Evolutionary conservation across 2,888 invertebrate species (phyloP).

Genomic region (Lithophane leautieri): DNA sequence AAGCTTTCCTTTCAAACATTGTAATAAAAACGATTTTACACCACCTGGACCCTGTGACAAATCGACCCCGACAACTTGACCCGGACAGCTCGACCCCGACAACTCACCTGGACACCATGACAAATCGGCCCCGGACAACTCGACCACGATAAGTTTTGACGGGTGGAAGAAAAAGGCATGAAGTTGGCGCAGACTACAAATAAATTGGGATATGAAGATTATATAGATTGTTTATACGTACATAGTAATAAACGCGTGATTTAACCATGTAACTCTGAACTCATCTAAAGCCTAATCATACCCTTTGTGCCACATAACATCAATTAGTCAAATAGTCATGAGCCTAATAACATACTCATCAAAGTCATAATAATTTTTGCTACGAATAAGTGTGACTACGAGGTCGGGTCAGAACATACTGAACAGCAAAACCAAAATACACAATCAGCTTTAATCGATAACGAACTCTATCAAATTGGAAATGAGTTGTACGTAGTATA

Average conservation of each 20-base stretch:
- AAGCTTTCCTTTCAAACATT: background rate
- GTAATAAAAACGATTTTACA: background rate
- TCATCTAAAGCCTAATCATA: background rate
- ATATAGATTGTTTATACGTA: background rate
- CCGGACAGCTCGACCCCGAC: too few relatives aligned
- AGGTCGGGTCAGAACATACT: background rate
- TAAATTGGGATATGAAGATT: background rate
- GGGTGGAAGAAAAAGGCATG: background rate
- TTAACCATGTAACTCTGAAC: background rate
- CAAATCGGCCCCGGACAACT: too few relatives aligned
- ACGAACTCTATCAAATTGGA: background rate
- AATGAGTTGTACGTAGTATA: background rate
- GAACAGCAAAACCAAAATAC: background rate
- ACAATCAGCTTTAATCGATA: background rate
- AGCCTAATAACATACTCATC: background rate
- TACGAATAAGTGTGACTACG: background rate
- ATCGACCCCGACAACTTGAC: too few relatives aligned
- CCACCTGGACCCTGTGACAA: too few relatives aligned
- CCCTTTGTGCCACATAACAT: background rate
- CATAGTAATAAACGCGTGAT: background rate
- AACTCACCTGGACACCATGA: too few relatives aligned
- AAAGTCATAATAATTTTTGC: background rate
- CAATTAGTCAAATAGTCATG: conserved; percentile 13
- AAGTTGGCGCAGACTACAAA: too few relatives aligned
- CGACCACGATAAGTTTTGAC: too few relatives aligned